Evolutionary conservation across 1,140 invertebrate genomes (phyloP).

Genomic region (Polyergus mexicanus): DNA sequence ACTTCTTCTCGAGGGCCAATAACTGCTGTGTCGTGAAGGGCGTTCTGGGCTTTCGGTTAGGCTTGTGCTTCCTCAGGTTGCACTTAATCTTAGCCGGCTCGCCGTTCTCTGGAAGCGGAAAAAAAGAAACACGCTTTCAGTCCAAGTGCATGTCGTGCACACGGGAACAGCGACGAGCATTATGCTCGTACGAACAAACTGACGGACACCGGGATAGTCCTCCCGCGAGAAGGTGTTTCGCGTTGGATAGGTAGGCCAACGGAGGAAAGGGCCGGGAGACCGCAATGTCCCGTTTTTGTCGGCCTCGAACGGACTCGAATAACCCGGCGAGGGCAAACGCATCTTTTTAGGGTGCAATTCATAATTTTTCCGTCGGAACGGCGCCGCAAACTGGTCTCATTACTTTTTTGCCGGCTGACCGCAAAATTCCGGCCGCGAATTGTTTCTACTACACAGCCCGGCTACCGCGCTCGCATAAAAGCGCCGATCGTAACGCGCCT

Average conservation of each 20-base stretch:
- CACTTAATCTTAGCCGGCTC: conserved; percentile 95
- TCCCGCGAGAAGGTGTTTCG: conserved; percentile 41
- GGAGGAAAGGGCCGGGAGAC: conserved; percentile 57
- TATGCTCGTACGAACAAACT: conserved; percentile 58
- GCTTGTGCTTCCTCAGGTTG: conserved; percentile 97
- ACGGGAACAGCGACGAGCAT: conserved; percentile 47
- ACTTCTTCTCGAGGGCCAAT: conserved; percentile 97
- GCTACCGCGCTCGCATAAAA: conserved; percentile 67
- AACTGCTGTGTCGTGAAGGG: conserved; percentile 99
- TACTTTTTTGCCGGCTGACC: conserved; percentile 81
- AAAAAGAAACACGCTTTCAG: conserved; percentile 46
- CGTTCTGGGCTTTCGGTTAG: conserved; percentile 98
- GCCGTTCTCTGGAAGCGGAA: conserved; percentile 88
- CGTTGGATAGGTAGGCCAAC: conserved; percentile 34
- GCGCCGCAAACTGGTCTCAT: conserved; percentile 81
- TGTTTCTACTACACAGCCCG: conserved; percentile 58
- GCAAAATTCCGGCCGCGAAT: conserved; percentile 80
- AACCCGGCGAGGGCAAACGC: conserved; percentile 57
- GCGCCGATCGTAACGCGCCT: conserved; percentile 58
- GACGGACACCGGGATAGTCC: conserved; percentile 60
- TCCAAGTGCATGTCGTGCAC: conserved; percentile 52
- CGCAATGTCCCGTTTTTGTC: conserved; percentile 76
- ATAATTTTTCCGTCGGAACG: conserved; percentile 82
- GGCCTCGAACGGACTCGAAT: conserved; percentile 44
- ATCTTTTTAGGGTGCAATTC: conserved; percentile 79